Conservation (phyloP, 2,888 invertebrate genomes). For the Phymatocera aterrima region DNA sequence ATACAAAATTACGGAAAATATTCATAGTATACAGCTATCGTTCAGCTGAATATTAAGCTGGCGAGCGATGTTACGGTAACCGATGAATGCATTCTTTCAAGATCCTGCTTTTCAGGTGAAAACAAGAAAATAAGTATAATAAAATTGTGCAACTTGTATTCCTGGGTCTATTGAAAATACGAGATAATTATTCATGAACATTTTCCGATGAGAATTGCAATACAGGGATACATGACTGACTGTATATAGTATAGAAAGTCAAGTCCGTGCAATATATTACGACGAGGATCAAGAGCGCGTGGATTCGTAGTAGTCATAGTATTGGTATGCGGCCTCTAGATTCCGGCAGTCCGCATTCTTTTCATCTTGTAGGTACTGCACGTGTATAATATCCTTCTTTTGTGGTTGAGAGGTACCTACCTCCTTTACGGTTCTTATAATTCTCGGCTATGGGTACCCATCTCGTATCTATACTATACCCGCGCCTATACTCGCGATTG, state of each 20-base stretch:
- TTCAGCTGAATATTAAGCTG: no score
- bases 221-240: no score
- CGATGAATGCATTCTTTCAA: no score
- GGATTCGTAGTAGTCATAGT: conserved; percentile 23
- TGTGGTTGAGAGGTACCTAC: conserved; percentile 19
- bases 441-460: not conserved
- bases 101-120: no score
- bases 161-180: no score
- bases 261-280: not conserved
- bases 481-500: no score
- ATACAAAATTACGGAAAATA: not conserved
- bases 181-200: no score
- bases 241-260: not conserved
- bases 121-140: no score
- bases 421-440: conserved; percentile 9
- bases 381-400: conserved; percentile 36
- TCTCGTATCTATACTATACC: not conserved
- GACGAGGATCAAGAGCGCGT: not conserved
- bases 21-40: not conserved
- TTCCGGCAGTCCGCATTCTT: conserved; percentile 67
- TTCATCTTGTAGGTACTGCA: conserved; percentile 53
- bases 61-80: no score
- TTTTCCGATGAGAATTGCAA: no score
- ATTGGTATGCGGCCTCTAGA: conserved; percentile 53
- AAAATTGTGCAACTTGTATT: no score